These are phyloP conservation scores for Cryptomyrus ogoouensis DNA, from an alignment of 2,113 vertebrate genomes.

Conservation along the genomic window DNA sequence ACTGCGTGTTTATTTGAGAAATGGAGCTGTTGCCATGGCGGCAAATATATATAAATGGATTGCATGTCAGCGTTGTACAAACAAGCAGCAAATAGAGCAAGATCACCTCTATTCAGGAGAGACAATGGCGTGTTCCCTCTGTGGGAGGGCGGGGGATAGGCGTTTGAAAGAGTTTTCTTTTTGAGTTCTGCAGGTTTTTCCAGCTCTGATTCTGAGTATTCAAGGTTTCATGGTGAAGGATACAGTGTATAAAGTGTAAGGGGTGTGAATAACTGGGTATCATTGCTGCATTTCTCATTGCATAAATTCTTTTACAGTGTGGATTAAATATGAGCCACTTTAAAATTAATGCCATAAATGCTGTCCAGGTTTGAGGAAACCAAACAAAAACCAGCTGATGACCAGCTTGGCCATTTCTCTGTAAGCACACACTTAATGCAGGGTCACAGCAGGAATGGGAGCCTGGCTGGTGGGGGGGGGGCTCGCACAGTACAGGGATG, in stretches of 20 bases:
- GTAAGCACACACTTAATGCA: background rate
- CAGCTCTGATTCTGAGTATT: background rate
- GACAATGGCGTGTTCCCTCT: background rate
- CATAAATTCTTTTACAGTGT: background rate
- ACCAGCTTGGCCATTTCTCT: background rate
- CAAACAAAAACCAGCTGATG: background rate
- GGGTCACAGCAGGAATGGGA: background rate
- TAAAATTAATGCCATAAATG: background rate
- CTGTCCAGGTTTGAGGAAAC: background rate
- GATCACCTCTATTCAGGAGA: background rate
- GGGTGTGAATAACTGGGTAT: background rate
- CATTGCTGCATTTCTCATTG: background rate
- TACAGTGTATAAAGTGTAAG: background rate
- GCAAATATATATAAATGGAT: slow-evolving; percentile 13
- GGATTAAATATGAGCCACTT: background rate
- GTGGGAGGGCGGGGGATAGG: background rate
- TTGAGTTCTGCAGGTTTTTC: background rate
- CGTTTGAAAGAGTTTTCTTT: background rate
- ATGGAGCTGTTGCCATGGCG: slow-evolving; percentile 15
- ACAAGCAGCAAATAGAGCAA: background rate
- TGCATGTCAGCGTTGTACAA: slow-evolving; percentile 19
- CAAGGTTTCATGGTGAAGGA: background rate
- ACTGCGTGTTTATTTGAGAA: background rate
- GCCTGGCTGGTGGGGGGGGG: background rate
- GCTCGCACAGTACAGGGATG: background rate